Base-by-base conservation (phyloP, 2,113 vertebrate genomes). In the Amphilophus citrinellus region DNA sequence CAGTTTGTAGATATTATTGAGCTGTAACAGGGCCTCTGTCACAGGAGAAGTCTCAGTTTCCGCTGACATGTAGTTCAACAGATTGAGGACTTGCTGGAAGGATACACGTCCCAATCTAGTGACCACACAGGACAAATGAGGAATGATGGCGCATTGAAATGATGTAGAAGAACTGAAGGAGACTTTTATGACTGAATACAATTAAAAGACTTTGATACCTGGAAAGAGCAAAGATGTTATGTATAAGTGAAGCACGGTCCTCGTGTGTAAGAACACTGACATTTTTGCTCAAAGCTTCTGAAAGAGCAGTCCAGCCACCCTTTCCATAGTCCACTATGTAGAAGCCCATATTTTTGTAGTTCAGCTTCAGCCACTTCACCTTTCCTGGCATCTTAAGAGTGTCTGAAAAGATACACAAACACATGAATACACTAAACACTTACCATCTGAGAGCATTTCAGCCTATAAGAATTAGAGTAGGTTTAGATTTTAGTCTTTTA, bases 291-390 rank as follows among this genome's bases (percentile, higher is more conserved):
- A 99, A 53, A 32, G 97, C 96, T 0, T 89, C 58, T 80, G 89
- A 95, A 3, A 99, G 93, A 0, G 85, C 94, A 8, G 68, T 71
- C 97, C 97, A 99, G 80, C 96, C 96, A 1, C 95, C 89, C 1
- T 95, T 84, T 63, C 91, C 95, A 53, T 99, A 99, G 84, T 99
- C 89, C 9, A 99, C 98, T 20, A 99, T 89, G 82, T 99, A 99
- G 94, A 98, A 99, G 18, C 98, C 98, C 0, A 95, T 96, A 94
- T 96, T 97, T 75, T 92, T 93, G 80, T 96, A 94, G 62, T 99
- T 99, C 89, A 99, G 93, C 94, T 99, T 99, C 87, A 99, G 82
- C 98, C 98, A 99, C 77, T 95, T 94, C 1, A 97, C 96, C 76
- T 95, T 95, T 90, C 92, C 94, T 81, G 96, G 85, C 86, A 98